Base-by-base conservation (phyloP, 2,888 invertebrate species). In the Hypomecis atomaria region DNA sequence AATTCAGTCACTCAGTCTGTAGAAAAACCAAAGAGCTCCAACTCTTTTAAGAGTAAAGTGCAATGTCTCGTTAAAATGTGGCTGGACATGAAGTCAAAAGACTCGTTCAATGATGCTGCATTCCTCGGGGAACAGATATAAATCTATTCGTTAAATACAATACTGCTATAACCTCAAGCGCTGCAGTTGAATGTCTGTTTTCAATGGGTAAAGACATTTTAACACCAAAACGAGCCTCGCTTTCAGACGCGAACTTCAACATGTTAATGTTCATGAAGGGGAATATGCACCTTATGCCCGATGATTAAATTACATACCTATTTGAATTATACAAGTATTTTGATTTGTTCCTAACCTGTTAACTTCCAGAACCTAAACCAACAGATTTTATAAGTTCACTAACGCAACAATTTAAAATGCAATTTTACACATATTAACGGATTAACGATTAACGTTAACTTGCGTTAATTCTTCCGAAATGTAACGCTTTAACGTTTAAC, bases 21-120 rank as follows among this genome's bases (percentile, higher is more conserved):
- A 63, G 62, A 70, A 68, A 68, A 64, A 67, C 70, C 69, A 60
- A 69, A 72, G 68, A 72, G 71, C 71, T 61, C 52, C 71, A 69
- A 71, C 55, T 71, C 68, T 72, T 68, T 67, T 69, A 70, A 72
- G 59, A 71, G 52, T 55, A 55, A 55, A 55, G 45, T 45, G 45
- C 70, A 73, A 73, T 71, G 67, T 74, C 74, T 74, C 69, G 70
- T 74, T 57, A 74, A 74, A 75, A 75, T 73, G 71, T 74, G 73
- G 73, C 73, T 75, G 63, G 72, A 77, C 66, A 74, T 74, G 70
- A 73, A 73, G 70, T 73, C 71, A 69, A 74, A 72, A 73, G 66
- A 74, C 71, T 73, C 73, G 62, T 72, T 73, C 57, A 72, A 72
- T 61, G 71, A 73, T 74, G 74, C 71, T 59, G 73, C 72, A 71